These are phyloP conservation scores for Ectemnius continuus DNA, from an alignment of 2,888 invertebrate genomes.

Conservation along the genomic window DNA sequence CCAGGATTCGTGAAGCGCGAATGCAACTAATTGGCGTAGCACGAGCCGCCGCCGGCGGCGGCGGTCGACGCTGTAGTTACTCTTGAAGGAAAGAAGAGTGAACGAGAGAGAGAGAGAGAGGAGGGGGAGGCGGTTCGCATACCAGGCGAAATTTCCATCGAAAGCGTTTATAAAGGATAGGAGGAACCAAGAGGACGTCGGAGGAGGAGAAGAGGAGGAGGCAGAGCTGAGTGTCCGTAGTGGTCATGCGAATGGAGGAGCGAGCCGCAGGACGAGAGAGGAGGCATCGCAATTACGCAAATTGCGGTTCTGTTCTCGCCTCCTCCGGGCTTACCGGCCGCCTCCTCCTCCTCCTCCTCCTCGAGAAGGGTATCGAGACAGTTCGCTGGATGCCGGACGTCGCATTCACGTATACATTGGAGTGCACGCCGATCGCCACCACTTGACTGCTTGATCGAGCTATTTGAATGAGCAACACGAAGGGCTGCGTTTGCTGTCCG, in stretches of 20 bases:
- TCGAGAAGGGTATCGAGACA: slow-evolving; percentile 45
- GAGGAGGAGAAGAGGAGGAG: slow-evolving; percentile 6
- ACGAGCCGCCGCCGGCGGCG: slow-evolving; percentile 49
- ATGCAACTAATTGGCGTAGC: slow-evolving; percentile 60
- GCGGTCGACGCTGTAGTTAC: too few species aligned
- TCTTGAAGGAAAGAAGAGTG: too few species aligned
- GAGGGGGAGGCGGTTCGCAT: slow-evolving; percentile 44
- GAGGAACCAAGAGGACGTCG: slow-evolving; percentile 33
- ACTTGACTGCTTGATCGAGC: slow-evolving; percentile 26
- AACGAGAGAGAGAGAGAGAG: too few species aligned
- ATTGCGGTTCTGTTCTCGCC: slow-evolving; percentile 75
- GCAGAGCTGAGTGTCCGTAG: slow-evolving; percentile 31
- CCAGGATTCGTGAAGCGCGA: slow-evolving; percentile 46
- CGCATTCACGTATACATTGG: slow-evolving; percentile 20
- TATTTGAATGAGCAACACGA: slow-evolving; percentile 54
- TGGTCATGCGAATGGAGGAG: too few species aligned
- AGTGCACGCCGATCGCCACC: slow-evolving; percentile 10
- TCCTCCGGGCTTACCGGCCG: slow-evolving; percentile 62
- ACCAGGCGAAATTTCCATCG: slow-evolving; percentile 59
- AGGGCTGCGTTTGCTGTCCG: slow-evolving; percentile 54
- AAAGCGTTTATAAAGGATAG: slow-evolving; percentile 46
- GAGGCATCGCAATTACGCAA: slow-evolving; percentile 75
- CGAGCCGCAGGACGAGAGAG: slow-evolving; percentile 39
- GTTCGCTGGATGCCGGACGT: slow-evolving; percentile 43
- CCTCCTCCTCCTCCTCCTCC: slow-evolving; percentile 2